A percentile compares a stretch with the other conserved stretches of the same genome.
phyloP scores from a whole-genome alignment of 1,140 invertebrate species.

The Drosophila persimilis region DNA sequence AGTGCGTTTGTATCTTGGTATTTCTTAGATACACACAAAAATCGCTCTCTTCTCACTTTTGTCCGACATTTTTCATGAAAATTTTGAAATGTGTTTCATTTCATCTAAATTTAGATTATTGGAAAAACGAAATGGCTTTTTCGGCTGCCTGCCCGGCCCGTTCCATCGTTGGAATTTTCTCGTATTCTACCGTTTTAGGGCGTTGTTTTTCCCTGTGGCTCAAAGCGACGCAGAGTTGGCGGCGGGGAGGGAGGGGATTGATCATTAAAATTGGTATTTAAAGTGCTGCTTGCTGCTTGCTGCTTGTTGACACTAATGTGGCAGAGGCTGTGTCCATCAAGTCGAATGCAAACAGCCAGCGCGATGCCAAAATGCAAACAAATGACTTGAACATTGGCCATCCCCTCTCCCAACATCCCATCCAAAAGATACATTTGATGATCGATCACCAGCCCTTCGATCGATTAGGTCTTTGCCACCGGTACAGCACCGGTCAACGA shows the following conservation, averaged over 20 bases:
- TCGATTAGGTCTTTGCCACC: slow-evolving; percentile 9
- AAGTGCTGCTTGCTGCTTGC: slow-evolving; percentile 9
- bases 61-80: slow-evolving; percentile 78
- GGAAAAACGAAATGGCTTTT: slow-evolving; percentile 62
- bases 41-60: slow-evolving; percentile 47
- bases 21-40: slow-evolving; percentile 65
- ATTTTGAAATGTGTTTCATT: slow-evolving; percentile 81
- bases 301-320: slow-evolving; percentile 43
- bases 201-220: slow-evolving; percentile 53
- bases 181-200: slow-evolving; percentile 54
- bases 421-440: slow-evolving; percentile 31
- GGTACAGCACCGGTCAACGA: not conserved
- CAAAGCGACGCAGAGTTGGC: not conserved
- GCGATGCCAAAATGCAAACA: slow-evolving; percentile 34
- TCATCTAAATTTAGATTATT: slow-evolving; percentile 79
- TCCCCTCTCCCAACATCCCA: slow-evolving; percentile 1
- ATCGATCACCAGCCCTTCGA: slow-evolving; percentile 6
- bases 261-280: slow-evolving; percentile 42
- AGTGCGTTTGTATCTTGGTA: slow-evolving; percentile 48
- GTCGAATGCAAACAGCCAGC: slow-evolving; percentile 55
- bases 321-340: slow-evolving; percentile 7
- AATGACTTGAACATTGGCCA: slow-evolving; percentile 23
- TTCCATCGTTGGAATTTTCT: slow-evolving; percentile 54
- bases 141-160: slow-evolving; percentile 19
- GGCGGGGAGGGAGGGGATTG: not conserved